Base-by-base conservation (phyloP, 2,888 invertebrate species). In the Halocaridina rubra region DNA sequence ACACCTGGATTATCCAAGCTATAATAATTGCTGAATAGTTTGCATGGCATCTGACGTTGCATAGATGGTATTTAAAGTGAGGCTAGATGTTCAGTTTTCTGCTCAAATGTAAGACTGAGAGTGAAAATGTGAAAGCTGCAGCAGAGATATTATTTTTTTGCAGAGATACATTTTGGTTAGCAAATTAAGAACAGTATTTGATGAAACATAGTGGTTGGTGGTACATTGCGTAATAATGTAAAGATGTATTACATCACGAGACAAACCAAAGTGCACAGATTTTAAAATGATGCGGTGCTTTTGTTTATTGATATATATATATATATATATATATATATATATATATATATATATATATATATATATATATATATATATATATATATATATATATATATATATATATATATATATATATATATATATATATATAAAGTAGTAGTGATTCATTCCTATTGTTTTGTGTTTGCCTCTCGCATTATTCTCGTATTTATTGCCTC, bases 1-100 rank as follows among this genome's bases (percentile, higher is more conserved):
- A 59, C 82, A 72, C 78, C 82, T 10, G 57, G 77, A 39, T 84
- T 78, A 16, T 84, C 82, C 13, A 84, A 84, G 61, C 39, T 84
- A 78, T 84, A 84, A 78, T 72, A 46, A 39, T 30, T 59, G 59
- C 30, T n/a, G 10, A 16, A 59, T 32, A 30, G 32, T n/a, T 61
- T 57, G 29, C 32, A 61, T 33, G 33, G 16, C 24, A 74, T 33
- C 27, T 39, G 8, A 74, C 16, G 32, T 53, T 27, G 46, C n/a
- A 59, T 59, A 59, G 59, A 53, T 76, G 46, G 53, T 29, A 39
- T 74, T 74, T 33, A 22, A 39, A 74, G 19, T 19, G 19, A 74
- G 74, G 22, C 24, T 33, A 46, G n/a, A 74, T 19, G 19, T 24
- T 19, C 19, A 29, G 64, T 64, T 22, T 24, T 64, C 72, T 80